Conservation (phyloP, 2,113 vertebrate genomes). For the Ameiurus melas region DNA sequence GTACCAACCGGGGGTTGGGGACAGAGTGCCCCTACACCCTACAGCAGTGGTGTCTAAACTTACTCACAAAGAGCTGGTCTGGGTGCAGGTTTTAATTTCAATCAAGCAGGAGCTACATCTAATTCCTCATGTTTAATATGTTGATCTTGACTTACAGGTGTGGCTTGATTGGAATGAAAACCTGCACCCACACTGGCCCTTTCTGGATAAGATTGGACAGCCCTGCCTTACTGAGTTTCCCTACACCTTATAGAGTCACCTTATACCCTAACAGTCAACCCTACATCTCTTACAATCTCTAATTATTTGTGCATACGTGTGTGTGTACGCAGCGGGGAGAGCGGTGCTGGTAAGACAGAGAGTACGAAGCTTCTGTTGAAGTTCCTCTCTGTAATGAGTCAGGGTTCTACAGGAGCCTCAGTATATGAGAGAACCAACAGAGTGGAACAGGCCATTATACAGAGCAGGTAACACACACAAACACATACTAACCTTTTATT, state of each 20-base stretch:
- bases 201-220: too few species aligned
- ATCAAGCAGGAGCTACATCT: neutral
- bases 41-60: neutral
- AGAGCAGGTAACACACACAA: slow-evolving; percentile 81
- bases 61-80: neutral
- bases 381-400: slow-evolving; percentile 90
- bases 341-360: slow-evolving; percentile 91
- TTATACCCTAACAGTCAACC: neutral
- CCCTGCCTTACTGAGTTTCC: neutral
- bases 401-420: slow-evolving; percentile 74
- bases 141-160: neutral
- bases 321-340: slow-evolving; percentile 78
- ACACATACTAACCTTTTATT: neutral
- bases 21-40: neutral
- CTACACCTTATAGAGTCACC: neutral
- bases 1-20: too few species aligned
- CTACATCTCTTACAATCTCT: neutral
- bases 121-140: neutral
- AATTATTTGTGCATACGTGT: neutral
- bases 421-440: slow-evolving; percentile 75
- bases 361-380: slow-evolving; percentile 89
- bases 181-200: neutral
- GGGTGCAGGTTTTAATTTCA: too few species aligned
- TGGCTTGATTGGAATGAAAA: neutral
- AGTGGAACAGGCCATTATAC: slow-evolving; percentile 87